Percentiles rank a stretch among this genome's conserved stretches.
Evolutionary conservation across 2,113 vertebrate species (phyloP).

Genomic region (Loxodonta africana): DNA sequence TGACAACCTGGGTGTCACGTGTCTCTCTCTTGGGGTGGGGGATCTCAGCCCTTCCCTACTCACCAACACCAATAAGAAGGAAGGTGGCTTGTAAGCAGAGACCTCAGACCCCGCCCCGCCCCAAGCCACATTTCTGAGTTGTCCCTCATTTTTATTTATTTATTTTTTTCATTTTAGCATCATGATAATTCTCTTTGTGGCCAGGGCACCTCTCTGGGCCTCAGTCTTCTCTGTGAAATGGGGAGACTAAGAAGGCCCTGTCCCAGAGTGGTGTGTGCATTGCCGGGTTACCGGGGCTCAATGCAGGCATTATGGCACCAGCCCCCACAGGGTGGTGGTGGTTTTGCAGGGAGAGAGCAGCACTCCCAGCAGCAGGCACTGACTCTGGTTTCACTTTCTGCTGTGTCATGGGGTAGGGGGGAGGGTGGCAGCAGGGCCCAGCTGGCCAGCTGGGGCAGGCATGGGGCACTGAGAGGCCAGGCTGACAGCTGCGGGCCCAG

Average conservation of each 20-base stretch:
- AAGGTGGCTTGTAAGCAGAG: neutral
- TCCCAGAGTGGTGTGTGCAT: neutral
- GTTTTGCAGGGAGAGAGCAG: neutral
- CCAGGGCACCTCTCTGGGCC: neutral
- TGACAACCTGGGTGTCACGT: neutral
- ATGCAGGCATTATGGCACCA: neutral
- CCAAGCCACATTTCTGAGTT: neutral
- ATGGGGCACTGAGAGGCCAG: neutral
- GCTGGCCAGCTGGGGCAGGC: conserved; percentile 42
- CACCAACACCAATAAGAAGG: neutral
- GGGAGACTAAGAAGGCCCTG: neutral
- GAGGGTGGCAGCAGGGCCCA: conserved; percentile 56
- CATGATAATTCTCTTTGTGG: neutral
- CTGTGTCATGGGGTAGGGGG: conserved; percentile 73
- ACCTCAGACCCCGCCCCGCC: neutral
- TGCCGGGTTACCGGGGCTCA: neutral
- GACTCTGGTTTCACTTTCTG: conserved; percentile 71
- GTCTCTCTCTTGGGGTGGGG: neutral
- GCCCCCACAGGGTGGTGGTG: neutral
- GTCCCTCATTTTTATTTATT: neutral
- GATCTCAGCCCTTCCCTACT: neutral
- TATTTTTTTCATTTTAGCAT: neutral
- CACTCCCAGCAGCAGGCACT: neutral
- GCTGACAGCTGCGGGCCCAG: conserved; percentile 35
- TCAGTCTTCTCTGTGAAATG: neutral